These are phyloP conservation scores for Archips xylosteana DNA, from an alignment of 2,888 invertebrate genomes.

Conservation along the genomic window DNA sequence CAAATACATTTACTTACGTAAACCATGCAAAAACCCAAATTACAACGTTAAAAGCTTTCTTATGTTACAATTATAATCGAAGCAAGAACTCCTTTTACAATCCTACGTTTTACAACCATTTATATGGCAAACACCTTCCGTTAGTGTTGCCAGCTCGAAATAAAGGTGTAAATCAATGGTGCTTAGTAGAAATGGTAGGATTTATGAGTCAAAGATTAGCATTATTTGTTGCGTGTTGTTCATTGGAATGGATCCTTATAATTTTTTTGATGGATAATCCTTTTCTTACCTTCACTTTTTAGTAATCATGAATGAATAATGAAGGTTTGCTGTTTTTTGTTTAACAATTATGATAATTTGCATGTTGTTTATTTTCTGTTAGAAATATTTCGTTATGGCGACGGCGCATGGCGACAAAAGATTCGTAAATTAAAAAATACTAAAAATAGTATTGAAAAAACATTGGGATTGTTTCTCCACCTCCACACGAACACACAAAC, in stretches of 20 bases:
- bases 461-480: too few relatives aligned
- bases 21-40: background rate
- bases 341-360: background rate
- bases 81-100: conserved; percentile 28
- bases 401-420: too few relatives aligned
- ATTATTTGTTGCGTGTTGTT: conserved; percentile 37
- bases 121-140: conserved; percentile 40
- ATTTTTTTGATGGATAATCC: background rate
- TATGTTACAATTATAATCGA: conserved; percentile 29
- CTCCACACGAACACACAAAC: too few relatives aligned
- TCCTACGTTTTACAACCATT: conserved; percentile 39
- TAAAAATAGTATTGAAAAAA: too few relatives aligned
- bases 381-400: too few relatives aligned
- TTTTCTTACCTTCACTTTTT: background rate
- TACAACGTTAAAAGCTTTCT: conserved; percentile 35
- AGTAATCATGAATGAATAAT: background rate
- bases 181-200: conserved; percentile 41
- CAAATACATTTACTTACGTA: background rate
- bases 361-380: too few relatives aligned
- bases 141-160: conserved; percentile 26
- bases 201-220: conserved; percentile 36
- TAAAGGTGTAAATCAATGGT: conserved; percentile 38
- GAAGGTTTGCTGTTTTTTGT: background rate
- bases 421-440: too few relatives aligned
- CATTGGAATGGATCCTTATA: conserved; percentile 4